A percentile compares a stretch with the other conserved stretches of the same genome.
phyloP scores from a whole-genome alignment of 2,113 vertebrate genomes.

The Eulacestoma nigropectus region DNA sequence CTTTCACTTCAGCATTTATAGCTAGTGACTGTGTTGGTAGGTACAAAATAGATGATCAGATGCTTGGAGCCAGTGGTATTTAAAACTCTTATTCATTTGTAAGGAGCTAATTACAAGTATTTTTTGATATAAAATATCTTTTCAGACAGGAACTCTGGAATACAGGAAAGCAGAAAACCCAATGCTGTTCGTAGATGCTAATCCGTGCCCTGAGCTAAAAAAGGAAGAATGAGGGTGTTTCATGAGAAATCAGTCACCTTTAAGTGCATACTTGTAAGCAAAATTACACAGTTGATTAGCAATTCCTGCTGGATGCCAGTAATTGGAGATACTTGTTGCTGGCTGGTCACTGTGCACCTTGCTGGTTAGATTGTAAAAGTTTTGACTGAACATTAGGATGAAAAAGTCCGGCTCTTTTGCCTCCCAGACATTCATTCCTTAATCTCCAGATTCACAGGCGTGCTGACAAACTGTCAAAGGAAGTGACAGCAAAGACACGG shows the following conservation, averaged over 20 bases:
- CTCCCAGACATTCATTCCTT: not conserved
- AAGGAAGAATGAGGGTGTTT: not conserved
- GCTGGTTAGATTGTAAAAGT: not conserved
- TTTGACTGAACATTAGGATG: constrained; percentile 10
- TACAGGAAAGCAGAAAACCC: not conserved
- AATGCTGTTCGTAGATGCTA: not conserved
- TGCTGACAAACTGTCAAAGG: constrained; percentile 38
- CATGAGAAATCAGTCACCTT: not conserved
- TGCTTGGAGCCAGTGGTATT: not conserved
- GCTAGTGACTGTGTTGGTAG: not conserved
- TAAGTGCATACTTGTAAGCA: not conserved
- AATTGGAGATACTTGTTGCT: not conserved
- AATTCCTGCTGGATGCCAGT: not conserved
- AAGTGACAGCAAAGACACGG: constrained; percentile 29
- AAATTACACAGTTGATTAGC: not conserved
- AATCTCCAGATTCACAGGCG: not conserved
- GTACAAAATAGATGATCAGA: not conserved
- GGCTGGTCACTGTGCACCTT: not conserved
- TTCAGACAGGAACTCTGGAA: not conserved
- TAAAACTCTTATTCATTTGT: not conserved
- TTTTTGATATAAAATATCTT: not conserved
- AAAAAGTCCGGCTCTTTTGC: not conserved
- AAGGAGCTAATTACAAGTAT: not conserved
- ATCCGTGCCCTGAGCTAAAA: not conserved
- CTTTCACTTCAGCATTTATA: not conserved